Conservation (phyloP, 2,113 vertebrate genomes). For the Onychostoma macrolepis region DNA sequence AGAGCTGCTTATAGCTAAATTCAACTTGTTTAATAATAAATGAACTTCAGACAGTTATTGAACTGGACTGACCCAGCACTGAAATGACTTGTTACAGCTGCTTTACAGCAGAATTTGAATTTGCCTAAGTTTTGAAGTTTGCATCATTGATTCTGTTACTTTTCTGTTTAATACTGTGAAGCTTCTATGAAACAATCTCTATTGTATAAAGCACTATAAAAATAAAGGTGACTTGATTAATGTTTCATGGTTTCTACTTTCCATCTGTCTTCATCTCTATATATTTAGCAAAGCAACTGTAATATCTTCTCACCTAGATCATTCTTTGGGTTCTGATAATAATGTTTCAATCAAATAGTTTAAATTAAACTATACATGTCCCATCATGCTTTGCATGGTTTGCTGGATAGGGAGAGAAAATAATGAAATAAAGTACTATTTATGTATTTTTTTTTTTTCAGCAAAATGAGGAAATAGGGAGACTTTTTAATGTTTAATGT, state of each 20-base stretch:
- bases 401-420: neutral
- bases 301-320: conserved; percentile 56
- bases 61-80: neutral
- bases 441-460: neutral
- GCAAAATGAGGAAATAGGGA: neutral
- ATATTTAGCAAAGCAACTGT: conserved; percentile 25
- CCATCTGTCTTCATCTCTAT: conserved; percentile 3
- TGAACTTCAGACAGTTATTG: neutral
- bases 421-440: neutral
- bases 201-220: too few species aligned
- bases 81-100: too few species aligned
- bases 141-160: too few species aligned
- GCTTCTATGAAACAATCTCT: too few species aligned
- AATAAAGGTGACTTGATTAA: neutral
- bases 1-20: too few species aligned
- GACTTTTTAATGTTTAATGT: neutral
- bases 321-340: conserved; percentile 60
- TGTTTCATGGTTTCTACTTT: neutral
- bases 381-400: neutral
- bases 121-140: too few species aligned
- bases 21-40: too few species aligned
- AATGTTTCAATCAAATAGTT: conserved; percentile 43
- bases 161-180: neutral
- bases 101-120: too few species aligned
- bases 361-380: neutral